phyloP scores from a whole-genome alignment of 92 coral and sea anemone genomes.

The Actinostola sp. region DNA sequence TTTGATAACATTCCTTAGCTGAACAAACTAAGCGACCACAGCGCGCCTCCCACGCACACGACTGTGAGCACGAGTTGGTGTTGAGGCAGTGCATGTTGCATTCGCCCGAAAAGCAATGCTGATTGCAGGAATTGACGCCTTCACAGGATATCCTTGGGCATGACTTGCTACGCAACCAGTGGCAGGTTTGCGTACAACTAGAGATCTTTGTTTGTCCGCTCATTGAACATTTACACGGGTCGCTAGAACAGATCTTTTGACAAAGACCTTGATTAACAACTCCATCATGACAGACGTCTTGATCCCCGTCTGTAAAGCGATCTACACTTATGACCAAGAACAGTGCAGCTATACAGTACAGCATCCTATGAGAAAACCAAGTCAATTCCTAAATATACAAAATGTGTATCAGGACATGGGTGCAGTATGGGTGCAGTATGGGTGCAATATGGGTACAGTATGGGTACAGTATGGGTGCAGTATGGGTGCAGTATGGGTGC shows the following conservation, averaged over 20 bases:
- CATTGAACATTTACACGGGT: conserved; percentile 49
- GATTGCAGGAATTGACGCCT: conserved; percentile 59
- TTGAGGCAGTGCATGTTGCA: conserved; percentile 63
- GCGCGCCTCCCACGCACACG: conserved; percentile 57
- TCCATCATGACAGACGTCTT: conserved; percentile 41
- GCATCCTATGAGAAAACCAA: no score
- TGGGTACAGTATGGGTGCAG: no score
- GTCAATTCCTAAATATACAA: no score
- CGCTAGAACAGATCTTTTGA: conserved; percentile 48
- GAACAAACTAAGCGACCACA: conserved; percentile 27
- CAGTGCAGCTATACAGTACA: no score
- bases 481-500: no score
- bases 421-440: no score
- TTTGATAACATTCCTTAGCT: conserved; percentile 35
- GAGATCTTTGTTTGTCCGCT: conserved; percentile 35
- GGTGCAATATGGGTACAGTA: no score
- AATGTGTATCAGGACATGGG: no score
- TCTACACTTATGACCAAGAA: no score
- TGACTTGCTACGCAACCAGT: conserved; percentile 29
- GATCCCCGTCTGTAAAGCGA: not conserved
- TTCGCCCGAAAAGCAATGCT: conserved; percentile 59
- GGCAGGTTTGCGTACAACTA: conserved; percentile 65
- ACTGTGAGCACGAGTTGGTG: conserved; percentile 57
- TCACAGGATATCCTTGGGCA: conserved; percentile 55
- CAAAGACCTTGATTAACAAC: conserved; percentile 61